phyloP scores from a whole-genome alignment of 1,140 invertebrate species.

The Saccostrea cuccullata region DNA sequence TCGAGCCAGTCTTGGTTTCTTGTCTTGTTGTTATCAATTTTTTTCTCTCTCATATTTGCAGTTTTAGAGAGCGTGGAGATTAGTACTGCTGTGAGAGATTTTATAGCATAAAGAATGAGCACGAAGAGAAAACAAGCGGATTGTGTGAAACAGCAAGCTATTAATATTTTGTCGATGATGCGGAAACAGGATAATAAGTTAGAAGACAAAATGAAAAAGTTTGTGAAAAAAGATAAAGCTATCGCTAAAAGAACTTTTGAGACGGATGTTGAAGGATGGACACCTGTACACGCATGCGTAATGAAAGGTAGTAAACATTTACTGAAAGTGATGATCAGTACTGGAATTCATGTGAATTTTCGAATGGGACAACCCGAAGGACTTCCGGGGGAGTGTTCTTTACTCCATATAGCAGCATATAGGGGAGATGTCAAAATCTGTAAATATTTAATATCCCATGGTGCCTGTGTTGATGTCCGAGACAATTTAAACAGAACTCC shows the following conservation, averaged over 20 bases:
- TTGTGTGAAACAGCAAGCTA: constrained; percentile 49
- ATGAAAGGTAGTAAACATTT: constrained; percentile 66
- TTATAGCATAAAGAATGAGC: background rate
- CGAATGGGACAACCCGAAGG: constrained; percentile 70
- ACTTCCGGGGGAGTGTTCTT: constrained; percentile 60
- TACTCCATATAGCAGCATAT: constrained; percentile 66
- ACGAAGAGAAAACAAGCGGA: background rate
- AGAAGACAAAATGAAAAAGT: constrained; percentile 61
- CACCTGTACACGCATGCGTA: constrained; percentile 69
- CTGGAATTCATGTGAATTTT: constrained; percentile 64
- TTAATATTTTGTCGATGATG: constrained; percentile 60
- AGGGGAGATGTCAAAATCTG: constrained; percentile 63
- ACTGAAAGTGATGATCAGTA: constrained; percentile 67
- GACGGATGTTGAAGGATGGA: constrained; percentile 69
- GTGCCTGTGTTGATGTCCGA: constrained; percentile 59
- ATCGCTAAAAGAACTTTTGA: constrained; percentile 59
- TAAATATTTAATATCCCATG: constrained; percentile 63
- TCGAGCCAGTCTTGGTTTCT: too few species aligned
- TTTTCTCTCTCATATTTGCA: background rate
- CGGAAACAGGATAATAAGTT: constrained; percentile 60
- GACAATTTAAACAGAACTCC: constrained; percentile 64
- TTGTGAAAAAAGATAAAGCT: constrained; percentile 63
- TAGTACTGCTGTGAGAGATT: background rate
- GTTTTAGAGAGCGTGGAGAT: background rate
- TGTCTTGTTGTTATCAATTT: background rate